Evolutionary conservation across 1,140 invertebrate genomes (phyloP).

Genomic region (Drosophila insularis): DNA sequence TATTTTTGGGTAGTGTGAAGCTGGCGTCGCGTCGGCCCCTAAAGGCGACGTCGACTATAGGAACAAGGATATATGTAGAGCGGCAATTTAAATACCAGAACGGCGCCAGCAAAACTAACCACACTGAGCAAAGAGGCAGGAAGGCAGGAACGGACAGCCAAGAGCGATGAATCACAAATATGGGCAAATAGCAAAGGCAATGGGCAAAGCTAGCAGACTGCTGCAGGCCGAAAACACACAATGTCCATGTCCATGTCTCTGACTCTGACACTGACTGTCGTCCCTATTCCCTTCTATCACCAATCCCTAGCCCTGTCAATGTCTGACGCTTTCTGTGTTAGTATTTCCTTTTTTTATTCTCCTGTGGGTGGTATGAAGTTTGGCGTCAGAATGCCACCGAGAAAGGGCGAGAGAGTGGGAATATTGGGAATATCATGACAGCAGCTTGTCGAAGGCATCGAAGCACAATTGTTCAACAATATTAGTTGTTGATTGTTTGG

Average conservation of each 20-base stretch:
- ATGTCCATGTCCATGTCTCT: constrained; percentile 20
- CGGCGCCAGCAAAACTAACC: constrained; percentile 68
- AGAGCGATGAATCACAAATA: constrained; percentile 44
- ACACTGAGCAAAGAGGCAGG: constrained; percentile 29
- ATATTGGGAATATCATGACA: constrained; percentile 45
- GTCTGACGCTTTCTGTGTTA: constrained; percentile 6
- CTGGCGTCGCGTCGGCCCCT: constrained; percentile 57
- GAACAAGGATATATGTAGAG: constrained; percentile 59
- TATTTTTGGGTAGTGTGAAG: constrained; percentile 51
- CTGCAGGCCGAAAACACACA: constrained; percentile 14
- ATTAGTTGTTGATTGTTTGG: constrained; percentile 49
- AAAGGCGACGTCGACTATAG: constrained; percentile 25
- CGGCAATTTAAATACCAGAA: constrained; percentile 71
- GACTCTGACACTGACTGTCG: background rate
- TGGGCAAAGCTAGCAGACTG: constrained; percentile 1
- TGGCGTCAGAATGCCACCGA: background rate
- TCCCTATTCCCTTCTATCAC: background rate
- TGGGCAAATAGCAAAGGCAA: constrained; percentile 20
- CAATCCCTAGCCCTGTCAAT: constrained; percentile 15
- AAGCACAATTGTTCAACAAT: constrained; percentile 58
- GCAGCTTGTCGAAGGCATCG: constrained; percentile 59
- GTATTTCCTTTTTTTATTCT: background rate
- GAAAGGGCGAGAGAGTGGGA: background rate
- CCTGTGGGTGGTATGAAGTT: background rate
- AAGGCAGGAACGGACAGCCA: constrained; percentile 3